Evolutionary conservation across 2,888 invertebrate genomes (phyloP).

Genomic region (Lamellibrachia columna): DNA sequence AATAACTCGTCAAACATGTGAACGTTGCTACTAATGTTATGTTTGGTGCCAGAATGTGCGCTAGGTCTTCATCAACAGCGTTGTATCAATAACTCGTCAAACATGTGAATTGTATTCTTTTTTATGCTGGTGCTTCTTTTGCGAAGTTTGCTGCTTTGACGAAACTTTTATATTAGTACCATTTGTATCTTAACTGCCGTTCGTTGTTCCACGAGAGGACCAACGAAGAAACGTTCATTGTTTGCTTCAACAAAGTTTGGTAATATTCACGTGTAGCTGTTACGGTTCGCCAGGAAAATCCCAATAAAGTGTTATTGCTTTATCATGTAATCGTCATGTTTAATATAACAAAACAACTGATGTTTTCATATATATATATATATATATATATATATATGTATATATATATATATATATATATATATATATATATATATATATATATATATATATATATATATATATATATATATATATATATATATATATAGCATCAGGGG

Average conservation of each 20-base stretch:
- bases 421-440: neutral
- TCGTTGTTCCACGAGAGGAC: neutral
- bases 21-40: no score
- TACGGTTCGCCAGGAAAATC: neutral
- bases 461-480: constrained; percentile 29
- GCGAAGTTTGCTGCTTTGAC: neutral
- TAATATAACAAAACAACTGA: neutral
- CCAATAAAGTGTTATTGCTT: neutral
- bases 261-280: neutral
- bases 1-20: no score
- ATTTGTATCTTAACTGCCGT: no score
- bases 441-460: neutral
- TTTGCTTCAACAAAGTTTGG: neutral
- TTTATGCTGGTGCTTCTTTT: no score
- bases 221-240: neutral
- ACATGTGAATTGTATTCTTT: no score
- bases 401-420: no score
- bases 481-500: neutral
- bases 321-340: neutral
- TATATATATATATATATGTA: no score
- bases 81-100: no score
- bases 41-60: no score
- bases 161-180: neutral
- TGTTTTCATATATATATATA: no score
- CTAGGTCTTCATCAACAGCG: no score